Conservation (phyloP, 2,113 vertebrate genomes). For the Sminthopsis crassicaudata region DNA sequence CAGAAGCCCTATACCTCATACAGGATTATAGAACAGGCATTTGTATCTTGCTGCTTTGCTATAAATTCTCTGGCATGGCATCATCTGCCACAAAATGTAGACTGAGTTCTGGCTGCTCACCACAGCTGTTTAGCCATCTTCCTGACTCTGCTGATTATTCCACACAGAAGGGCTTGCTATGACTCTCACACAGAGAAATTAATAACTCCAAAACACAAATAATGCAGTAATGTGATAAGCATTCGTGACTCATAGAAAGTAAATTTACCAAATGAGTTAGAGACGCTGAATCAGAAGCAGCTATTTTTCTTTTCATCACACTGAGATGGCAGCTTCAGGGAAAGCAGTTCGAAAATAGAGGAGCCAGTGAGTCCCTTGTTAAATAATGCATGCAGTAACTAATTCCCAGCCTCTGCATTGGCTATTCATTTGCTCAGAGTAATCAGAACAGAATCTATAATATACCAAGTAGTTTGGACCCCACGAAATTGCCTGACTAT, state of each 20-base stretch:
- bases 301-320: background rate
- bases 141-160: background rate
- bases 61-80: background rate
- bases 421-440: background rate
- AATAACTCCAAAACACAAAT: background rate
- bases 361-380: background rate
- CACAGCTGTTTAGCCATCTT: slow-evolving; percentile 11
- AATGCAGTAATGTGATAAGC: background rate
- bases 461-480: background rate
- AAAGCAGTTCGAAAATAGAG: background rate
- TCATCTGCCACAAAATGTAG: background rate
- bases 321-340: background rate
- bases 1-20: background rate
- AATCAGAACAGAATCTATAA: background rate
- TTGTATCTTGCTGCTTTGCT: slow-evolving; percentile 12
- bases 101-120: background rate
- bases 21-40: background rate
- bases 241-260: background rate
- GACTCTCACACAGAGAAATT: background rate
- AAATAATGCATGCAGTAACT: background rate
- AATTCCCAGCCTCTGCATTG: background rate
- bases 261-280: background rate
- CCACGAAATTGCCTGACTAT: slow-evolving; percentile 10
- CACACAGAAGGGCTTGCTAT: background rate
- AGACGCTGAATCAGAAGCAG: background rate